Evolutionary conservation across 2,888 invertebrate genomes (phyloP), one percentile per base, ranked within the genome.

Genomic region (Bedellia somnulentella): DNA sequence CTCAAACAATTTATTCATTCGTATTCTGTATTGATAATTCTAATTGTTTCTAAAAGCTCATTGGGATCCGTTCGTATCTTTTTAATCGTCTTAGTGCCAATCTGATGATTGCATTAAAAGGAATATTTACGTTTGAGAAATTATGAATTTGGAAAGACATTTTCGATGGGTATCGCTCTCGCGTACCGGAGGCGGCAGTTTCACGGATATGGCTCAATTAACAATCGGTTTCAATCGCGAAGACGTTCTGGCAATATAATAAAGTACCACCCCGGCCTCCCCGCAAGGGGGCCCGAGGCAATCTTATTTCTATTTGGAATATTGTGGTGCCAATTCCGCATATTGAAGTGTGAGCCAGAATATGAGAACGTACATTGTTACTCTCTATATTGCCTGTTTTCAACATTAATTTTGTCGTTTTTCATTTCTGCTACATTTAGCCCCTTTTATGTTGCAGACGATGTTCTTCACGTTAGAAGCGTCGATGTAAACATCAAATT

Each of bases 131-230:
- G 10, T 11, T 6, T 10, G 12, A 28, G 30, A 24, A 32, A 34
- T 46, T 44, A 51, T 52, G n/a, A 60, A 66, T 71, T 70, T 64
- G 57, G 57, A 64, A 66, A 66, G 58, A 62, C 56, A 62, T 64
- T 62, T 54, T 60, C 67, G 71, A 70, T 71, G 70, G 68, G 68
- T 61, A 70, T 73, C 71, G 63, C 51, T 49, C 49, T 24, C 30
- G 27, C 53, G 55, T 55, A 60, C 60, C 23, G n/a, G n/a, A n/a
- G n/a, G n/a, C n/a, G n/a, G 63, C 62, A 70, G 68, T 71, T 66
- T 71, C 73, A 68, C 67, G 73, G 75, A 75, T 73, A 75, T 66
- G 61, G 67, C 75, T 75, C 75, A 73, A 75, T 73, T 75, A 73
- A 75, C 75, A 73, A 71, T 70, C 61, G 75, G 68, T 70, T 71